Conservation (phyloP, 1,140 invertebrate genomes). For the Pseudoatta argentina region DNA sequence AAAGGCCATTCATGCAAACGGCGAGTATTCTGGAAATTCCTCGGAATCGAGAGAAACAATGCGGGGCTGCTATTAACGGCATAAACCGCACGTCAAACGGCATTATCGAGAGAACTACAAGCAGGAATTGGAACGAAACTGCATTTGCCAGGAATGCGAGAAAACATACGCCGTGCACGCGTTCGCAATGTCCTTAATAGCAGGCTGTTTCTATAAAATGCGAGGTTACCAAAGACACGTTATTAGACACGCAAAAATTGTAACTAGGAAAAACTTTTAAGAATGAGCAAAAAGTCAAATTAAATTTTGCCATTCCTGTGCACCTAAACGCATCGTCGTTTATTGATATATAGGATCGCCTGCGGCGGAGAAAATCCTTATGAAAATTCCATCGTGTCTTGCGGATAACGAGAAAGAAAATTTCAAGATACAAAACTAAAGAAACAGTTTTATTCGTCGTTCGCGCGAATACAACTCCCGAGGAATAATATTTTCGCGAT, state of each 20-base stretch:
- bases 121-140: conserved; percentile 54
- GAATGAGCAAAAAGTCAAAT: conserved; percentile 35
- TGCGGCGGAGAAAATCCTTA: background rate
- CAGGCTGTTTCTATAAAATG: conserved; percentile 30
- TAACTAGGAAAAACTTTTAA: conserved; percentile 27
- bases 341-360: background rate
- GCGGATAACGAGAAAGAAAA: background rate
- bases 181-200: conserved; percentile 38
- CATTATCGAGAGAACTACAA: conserved; percentile 46
- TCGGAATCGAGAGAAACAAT: conserved; percentile 63
- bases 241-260: conserved; percentile 11
- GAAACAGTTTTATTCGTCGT: conserved; percentile 12
- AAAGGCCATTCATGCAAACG: conserved; percentile 33
- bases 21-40: conserved; percentile 64
- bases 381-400: background rate
- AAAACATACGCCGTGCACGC: conserved; percentile 31
- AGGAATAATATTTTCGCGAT: conserved; percentile 1
- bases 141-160: conserved; percentile 40
- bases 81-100: conserved; percentile 68
- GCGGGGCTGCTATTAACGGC: conserved; percentile 64
- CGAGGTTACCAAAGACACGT: background rate
- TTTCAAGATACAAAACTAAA: background rate
- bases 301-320: conserved; percentile 5
- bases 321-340: background rate
- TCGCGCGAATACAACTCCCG: background rate